These are phyloP conservation scores for Mercenaria mercenaria DNA, from an alignment of 1,140 invertebrate species.

Conservation along the genomic window DNA sequence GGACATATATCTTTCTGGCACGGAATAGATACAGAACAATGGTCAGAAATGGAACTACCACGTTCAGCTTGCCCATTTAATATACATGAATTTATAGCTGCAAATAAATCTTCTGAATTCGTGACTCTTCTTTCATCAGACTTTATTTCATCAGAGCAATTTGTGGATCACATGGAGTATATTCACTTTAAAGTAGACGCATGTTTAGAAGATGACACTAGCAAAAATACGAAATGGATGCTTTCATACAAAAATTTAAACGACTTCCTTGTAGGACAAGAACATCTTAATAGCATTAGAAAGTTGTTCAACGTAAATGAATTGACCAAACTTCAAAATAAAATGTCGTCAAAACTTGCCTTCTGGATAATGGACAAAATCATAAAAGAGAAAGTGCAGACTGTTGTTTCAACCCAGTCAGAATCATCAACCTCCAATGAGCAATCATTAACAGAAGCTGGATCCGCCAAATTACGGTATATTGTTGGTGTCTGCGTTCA, in stretches of 20 bases:
- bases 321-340: neutral
- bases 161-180: neutral
- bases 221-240: neutral
- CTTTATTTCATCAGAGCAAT: neutral
- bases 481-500: neutral
- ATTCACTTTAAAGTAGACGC: neutral
- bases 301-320: neutral
- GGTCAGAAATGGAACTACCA: too few species aligned
- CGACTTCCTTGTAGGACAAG: neutral
- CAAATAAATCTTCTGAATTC: neutral
- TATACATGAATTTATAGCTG: neutral
- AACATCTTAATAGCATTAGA: neutral
- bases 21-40: neutral
- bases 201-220: neutral
- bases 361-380: neutral
- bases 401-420: neutral
- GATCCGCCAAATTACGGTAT: neutral
- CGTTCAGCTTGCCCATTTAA: neutral
- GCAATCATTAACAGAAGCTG: neutral
- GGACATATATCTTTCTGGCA: too few species aligned
- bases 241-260: neutral
- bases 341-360: neutral
- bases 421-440: neutral
- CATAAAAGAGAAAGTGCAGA: neutral
- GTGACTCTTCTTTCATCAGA: neutral